A percentile compares a stretch with the other conserved stretches of the same genome.
Evolutionary conservation across 1,140 invertebrate genomes (phyloP).

Genomic region (Colletes gigas): DNA sequence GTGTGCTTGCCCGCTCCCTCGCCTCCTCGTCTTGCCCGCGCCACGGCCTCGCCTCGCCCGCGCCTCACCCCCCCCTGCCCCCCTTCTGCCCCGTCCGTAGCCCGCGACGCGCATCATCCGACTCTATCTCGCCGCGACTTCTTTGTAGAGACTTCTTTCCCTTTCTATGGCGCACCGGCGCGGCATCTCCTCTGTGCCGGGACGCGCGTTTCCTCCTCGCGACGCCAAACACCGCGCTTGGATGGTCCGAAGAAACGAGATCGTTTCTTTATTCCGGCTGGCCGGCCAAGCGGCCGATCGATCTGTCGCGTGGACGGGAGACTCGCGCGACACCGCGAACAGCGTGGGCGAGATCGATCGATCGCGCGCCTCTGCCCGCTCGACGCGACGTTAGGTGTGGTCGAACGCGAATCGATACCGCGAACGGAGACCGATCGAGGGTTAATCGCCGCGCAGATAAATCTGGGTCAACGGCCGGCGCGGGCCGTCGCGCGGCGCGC

Average conservation of each 20-base stretch:
- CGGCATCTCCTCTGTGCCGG: slow-evolving; percentile 22
- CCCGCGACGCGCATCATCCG: slow-evolving; percentile 25
- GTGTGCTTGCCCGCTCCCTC: slow-evolving; percentile 49
- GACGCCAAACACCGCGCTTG: not conserved
- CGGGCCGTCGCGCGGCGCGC: not conserved
- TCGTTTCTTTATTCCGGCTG: not conserved
- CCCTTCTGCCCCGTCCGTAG: slow-evolving; percentile 32
- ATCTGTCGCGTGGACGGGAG: not conserved
- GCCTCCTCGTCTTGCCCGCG: slow-evolving; percentile 11
- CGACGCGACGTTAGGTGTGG: too few species aligned
- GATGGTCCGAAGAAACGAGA: not conserved
- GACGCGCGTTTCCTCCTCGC: slow-evolving; percentile 28
- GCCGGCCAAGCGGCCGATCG: not conserved
- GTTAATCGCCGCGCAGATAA: not conserved
- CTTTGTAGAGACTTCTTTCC: slow-evolving; percentile 60
- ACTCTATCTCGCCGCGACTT: slow-evolving; percentile 62
- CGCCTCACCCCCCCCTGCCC: slow-evolving; percentile 32
- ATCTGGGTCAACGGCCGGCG: not conserved
- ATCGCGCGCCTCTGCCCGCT: not conserved
- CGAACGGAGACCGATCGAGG: not conserved
- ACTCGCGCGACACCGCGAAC: not conserved
- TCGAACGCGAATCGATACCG: too few species aligned
- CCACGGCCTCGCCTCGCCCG: slow-evolving; percentile 15
- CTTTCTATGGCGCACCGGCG: slow-evolving; percentile 42
- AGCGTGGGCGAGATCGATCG: not conserved